Conservation (phyloP, 2,113 vertebrate genomes). For the Neomonachus schauinslandi region DNA sequence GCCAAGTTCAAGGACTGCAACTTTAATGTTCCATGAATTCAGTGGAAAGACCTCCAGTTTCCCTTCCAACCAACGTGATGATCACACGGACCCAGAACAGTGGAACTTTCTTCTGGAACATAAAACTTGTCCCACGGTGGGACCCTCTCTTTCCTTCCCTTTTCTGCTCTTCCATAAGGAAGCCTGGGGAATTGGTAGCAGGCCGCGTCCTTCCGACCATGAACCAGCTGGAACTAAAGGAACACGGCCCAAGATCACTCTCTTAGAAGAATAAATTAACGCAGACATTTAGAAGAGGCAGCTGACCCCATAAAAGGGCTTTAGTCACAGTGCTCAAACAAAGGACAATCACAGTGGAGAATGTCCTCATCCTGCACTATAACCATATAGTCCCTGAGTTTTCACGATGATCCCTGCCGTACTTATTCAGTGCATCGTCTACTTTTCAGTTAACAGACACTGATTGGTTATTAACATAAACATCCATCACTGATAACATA, state of each 20-base stretch:
- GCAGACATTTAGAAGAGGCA: background rate
- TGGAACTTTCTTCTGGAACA: constrained; percentile 67
- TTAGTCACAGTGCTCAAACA: background rate
- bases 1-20: constrained; percentile 68
- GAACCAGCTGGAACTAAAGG: background rate
- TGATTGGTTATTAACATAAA: constrained; percentile 67
- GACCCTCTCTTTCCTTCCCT: background rate
- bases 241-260: background rate
- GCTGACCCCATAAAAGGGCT: constrained; percentile 41
- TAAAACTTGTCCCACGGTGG: constrained; percentile 28
- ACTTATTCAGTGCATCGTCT: constrained; percentile 57
- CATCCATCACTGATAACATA: background rate
- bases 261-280: background rate
- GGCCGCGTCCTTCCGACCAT: constrained; percentile 40
- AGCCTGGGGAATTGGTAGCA: background rate
- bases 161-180: constrained; percentile 54
- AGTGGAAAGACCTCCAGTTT: constrained; percentile 68
- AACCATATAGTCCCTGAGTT: background rate
- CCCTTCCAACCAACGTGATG: constrained; percentile 37
- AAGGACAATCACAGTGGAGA: background rate
- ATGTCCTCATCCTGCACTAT: background rate
- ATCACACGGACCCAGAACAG: constrained; percentile 63
- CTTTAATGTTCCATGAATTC: constrained; percentile 73
- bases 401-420: background rate
- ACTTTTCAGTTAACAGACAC: background rate